A percentile compares a stretch with the other conserved stretches of the same genome.
phyloP scores from a whole-genome alignment of 53 echinoderm and acorn worm genomes.

The Mesocentrotus franciscanus region DNA sequence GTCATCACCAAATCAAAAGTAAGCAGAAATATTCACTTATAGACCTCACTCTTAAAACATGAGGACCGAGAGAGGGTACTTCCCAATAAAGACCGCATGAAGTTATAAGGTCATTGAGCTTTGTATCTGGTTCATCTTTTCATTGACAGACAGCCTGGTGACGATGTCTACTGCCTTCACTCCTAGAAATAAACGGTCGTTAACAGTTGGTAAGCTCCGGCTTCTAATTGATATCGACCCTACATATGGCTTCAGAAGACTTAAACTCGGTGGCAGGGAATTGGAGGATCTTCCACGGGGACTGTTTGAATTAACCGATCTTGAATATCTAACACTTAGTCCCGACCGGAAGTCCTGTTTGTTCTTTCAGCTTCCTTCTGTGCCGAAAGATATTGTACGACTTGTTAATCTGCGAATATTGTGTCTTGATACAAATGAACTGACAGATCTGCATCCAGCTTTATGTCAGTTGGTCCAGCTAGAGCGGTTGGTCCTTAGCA shows the following conservation, averaged over 20 bases:
- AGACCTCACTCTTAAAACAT: background rate
- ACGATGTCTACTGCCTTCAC: background rate
- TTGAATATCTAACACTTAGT: conserved; percentile 88
- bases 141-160: background rate
- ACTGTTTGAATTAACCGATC: conserved; percentile 77
- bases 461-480: conserved; percentile 80
- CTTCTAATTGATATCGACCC: conserved; percentile 74
- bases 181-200: background rate
- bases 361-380: conserved; percentile 74
- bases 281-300: conserved; percentile 77
- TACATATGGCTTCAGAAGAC: conserved; percentile 71
- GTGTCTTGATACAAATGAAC: conserved; percentile 93
- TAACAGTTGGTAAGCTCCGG: conserved; percentile 39
- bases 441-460: conserved; percentile 74
- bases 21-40: background rate
- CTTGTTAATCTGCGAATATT: conserved; percentile 81
- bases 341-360: conserved; percentile 82
- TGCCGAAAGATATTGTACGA: conserved; percentile 71
- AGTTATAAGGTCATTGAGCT: background rate
- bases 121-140: background rate
- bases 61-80: background rate
- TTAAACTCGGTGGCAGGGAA: conserved; percentile 87
- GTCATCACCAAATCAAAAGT: background rate
- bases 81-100: background rate
- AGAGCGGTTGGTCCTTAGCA: conserved; percentile 91